These are phyloP conservation scores for Hedya salicella DNA, from an alignment of 2,888 invertebrate genomes.

Conservation along the genomic window DNA sequence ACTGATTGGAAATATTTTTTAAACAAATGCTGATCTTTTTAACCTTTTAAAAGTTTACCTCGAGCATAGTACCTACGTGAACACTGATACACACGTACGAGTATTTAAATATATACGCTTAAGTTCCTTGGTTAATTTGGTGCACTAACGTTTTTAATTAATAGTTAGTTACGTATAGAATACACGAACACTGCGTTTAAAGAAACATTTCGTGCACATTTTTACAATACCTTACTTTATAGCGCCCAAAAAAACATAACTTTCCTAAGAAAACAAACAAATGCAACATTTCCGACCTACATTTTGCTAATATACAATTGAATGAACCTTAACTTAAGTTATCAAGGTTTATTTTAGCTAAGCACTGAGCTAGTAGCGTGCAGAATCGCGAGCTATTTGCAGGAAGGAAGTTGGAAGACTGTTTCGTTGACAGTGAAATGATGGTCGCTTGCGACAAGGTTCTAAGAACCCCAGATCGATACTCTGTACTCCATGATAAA, in stretches of 20 bases:
- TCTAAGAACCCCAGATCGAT: not conserved
- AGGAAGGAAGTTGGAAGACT: conserved; percentile 54
- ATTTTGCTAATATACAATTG: not conserved
- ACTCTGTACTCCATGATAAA: not conserved
- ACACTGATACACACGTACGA: no score
- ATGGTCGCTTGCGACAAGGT: conserved; percentile 48
- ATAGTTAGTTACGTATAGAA: no score
- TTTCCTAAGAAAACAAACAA: conserved; percentile 23
- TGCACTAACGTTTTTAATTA: no score
- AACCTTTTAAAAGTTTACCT: no score
- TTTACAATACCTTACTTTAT: not conserved
- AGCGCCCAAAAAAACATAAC: conserved; percentile 10
- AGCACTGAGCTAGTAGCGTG: conserved; percentile 1
- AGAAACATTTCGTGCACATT: not conserved
- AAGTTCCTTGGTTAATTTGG: no score
- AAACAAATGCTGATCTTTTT: no score
- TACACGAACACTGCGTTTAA: no score
- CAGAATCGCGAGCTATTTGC: conserved; percentile 12
- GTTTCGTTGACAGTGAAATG: conserved; percentile 51
- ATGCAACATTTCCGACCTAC: conserved; percentile 20
- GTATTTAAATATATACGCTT: no score
- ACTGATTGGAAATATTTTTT: no score
- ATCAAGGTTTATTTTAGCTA: not conserved
- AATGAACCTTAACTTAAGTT: not conserved
- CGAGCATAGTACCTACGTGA: no score